Conservation (phyloP, 2,113 vertebrate genomes). For the Alouatta palliata region DNA sequence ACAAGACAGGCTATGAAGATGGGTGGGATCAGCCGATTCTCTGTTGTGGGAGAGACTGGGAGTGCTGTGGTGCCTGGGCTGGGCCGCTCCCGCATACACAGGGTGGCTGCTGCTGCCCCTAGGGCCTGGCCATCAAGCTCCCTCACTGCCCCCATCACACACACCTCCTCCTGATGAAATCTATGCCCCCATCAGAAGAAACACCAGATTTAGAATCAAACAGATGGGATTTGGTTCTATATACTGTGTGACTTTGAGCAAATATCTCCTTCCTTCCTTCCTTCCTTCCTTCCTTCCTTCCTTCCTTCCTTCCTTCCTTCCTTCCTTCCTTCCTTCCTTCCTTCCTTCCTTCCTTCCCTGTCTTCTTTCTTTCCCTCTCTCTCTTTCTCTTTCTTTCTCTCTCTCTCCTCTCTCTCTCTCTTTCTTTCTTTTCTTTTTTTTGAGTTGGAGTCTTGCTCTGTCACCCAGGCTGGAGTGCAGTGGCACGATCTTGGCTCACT, state of each 20-base stretch:
- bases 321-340: too few species aligned
- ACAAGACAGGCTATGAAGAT: not conserved
- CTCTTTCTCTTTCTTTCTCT: too few species aligned
- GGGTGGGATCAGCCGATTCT: not conserved
- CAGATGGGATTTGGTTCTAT: not conserved
- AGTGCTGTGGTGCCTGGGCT: not conserved
- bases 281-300: too few species aligned
- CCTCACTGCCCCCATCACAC: too few species aligned
- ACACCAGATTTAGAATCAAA: not conserved
- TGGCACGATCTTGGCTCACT: too few species aligned
- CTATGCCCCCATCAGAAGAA: not conserved
- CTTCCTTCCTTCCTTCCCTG: too few species aligned
- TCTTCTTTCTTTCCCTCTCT: too few species aligned
- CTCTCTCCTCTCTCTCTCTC: too few species aligned
- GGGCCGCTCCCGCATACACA: rapidly evolving
- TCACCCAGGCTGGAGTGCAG: too few species aligned
- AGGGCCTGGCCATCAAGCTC: not conserved
- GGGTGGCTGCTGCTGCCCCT: not conserved
- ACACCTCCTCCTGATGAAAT: not conserved
- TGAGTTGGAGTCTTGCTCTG: too few species aligned
- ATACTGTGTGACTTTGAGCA: not conserved
- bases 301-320: too few species aligned
- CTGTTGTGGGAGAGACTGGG: not conserved
- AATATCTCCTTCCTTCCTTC: not conserved
- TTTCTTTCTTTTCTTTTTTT: too few species aligned